A percentile compares a stretch with the other conserved stretches of the same genome.
Evolutionary conservation across 2,888 invertebrate genomes (phyloP).

Genomic region (Melipona beecheii): DNA sequence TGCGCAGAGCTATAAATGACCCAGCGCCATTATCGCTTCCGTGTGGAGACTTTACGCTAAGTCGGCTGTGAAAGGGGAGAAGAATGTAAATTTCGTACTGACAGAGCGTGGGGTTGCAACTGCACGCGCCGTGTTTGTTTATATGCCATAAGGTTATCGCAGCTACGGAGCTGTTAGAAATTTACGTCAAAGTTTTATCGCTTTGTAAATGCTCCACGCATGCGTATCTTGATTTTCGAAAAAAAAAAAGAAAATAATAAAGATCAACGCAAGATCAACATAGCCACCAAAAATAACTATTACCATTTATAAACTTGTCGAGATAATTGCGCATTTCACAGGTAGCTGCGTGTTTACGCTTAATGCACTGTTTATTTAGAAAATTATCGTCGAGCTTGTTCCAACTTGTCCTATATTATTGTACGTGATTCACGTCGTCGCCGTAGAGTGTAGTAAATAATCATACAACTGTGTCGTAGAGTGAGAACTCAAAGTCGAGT

Average conservation of each 20-base stretch:
- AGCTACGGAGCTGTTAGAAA: neutral
- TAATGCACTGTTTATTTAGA: constrained; percentile 16
- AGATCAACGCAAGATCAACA: constrained; percentile 29
- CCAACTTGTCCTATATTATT: neutral
- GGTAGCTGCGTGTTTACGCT: constrained; percentile 13
- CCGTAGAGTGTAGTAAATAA: constrained; percentile 29
- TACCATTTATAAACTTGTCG: constrained; percentile 8
- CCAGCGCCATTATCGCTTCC: constrained; percentile 66
- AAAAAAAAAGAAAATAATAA: neutral
- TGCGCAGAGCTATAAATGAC: constrained; percentile 34
- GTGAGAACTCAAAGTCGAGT: neutral
- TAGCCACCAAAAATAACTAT: constrained; percentile 47
- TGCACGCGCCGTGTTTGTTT: constrained; percentile 52
- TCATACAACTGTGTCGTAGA: constrained; percentile 16
- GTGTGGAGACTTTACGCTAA: constrained; percentile 68
- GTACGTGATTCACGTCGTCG: neutral
- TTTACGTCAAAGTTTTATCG: neutral
- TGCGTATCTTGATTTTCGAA: constrained; percentile 24
- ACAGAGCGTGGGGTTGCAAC: constrained; percentile 27
- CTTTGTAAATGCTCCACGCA: constrained; percentile 5
- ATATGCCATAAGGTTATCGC: constrained; percentile 30
- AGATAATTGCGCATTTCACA: constrained; percentile 26
- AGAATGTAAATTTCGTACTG: constrained; percentile 53
- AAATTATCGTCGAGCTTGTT: constrained; percentile 5
- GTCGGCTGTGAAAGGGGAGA: constrained; percentile 38